Base-by-base conservation (phyloP, 2,113 vertebrate genomes). In the Etheostoma spectabile region DNA sequence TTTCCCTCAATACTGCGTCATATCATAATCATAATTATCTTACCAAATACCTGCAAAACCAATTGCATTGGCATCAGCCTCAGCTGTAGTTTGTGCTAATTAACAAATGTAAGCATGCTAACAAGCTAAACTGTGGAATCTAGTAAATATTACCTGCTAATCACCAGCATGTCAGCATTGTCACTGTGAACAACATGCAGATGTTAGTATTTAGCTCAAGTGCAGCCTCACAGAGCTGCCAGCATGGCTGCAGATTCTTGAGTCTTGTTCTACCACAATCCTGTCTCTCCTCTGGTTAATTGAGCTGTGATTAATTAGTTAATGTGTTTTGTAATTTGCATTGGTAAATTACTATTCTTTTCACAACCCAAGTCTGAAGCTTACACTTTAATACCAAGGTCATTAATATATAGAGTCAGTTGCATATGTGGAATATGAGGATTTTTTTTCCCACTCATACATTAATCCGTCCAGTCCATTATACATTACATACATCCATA, bases 341-440 rank as follows among this genome's bases (percentile, higher is more conserved):
- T 27, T 56, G 52, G 6, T 77, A 38, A 76, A 81, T 81, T 79
- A 62, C n/a, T 4, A 51, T 68, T 81, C 80, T 57, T 64, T 80
- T 56, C 62, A 76, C 56, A 18, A 62, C 21, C 46, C 13, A 11
- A 21, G 59, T 74, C 53, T 62, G 27, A 21, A 15, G 48, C 61
- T 49, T 27, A 61, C 60, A 65, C 38, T 46, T 71, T 13, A 21
- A 1, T 24, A 42, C 3, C 2, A 24, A 64, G 27, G 48, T 67
- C 19, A 62, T 74, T 65, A 42, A 67, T 55, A 3, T 24, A 10
- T 2, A 8, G 15, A 49, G 16, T 76, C 51, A 73, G 51, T 45
- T 66, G 24, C 71, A 61, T 46, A 61, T 46, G 22, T 70, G 64
- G 8, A 64, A 60, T 48, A 27, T 46, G 6, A 57, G 45, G 51